A percentile compares a stretch with the other conserved stretches of the same genome.
These are phyloP conservation scores for Apis dorsata DNA, from an alignment of 1,140 invertebrate genomes.

Conservation along the genomic window DNA sequence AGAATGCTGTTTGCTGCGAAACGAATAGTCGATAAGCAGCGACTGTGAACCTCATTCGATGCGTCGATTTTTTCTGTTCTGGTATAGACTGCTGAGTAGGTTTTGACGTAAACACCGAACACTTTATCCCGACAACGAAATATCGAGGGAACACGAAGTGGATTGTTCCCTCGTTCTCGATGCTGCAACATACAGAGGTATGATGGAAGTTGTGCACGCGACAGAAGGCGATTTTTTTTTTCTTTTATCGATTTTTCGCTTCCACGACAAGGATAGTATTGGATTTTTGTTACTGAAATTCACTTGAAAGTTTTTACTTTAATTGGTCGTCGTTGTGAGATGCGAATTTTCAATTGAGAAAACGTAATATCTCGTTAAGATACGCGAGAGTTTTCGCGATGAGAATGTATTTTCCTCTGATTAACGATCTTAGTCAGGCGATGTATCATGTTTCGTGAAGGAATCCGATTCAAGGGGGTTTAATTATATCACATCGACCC, in stretches of 20 bases:
- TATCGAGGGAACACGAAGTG: neutral
- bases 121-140: constrained; percentile 16
- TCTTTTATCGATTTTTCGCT: neutral
- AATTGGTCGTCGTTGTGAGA: neutral
- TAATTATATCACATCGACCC: neutral
- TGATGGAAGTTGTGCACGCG: neutral
- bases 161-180: neutral
- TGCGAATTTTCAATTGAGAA: too few relatives aligned
- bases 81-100: neutral
- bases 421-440: too few relatives aligned
- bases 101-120: neutral
- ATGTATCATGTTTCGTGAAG: too few relatives aligned
- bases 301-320: neutral
- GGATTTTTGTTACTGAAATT: neutral
- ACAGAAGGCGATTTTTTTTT: neutral
- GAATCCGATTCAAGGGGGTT: neutral
- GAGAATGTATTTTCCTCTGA: too few relatives aligned
- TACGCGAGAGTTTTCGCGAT: too few relatives aligned
- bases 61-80: neutral
- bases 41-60: neutral
- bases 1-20: neutral
- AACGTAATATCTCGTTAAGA: too few relatives aligned
- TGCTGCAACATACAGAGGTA: neutral
- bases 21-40: constrained; percentile 20
- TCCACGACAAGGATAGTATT: too few relatives aligned